Base-by-base conservation (phyloP, 2,888 invertebrate genomes). In the Platerodrilus igneus region DNA sequence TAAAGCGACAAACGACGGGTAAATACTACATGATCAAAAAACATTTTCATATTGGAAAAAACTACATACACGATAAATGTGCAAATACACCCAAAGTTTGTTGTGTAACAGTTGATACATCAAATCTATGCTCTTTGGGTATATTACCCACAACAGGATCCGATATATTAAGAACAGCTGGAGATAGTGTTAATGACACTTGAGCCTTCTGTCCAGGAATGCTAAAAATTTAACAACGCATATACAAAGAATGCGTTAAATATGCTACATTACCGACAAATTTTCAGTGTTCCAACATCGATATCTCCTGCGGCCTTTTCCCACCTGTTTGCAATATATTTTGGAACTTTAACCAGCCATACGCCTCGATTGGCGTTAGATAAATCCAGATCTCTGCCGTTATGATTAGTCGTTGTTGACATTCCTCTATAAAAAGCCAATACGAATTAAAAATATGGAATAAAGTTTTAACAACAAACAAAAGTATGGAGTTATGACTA, bases 271-370 rank as follows among this genome's bases (percentile, higher is more conserved):
- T 73, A 81, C 70, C 87, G 84, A 17, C 81, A 79, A 58, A 96
- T 95, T 62, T 84, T 86, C 35, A 96, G 72, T 69, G 92, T 92
- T 8, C 94, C 96, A 26, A 95, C 94, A 74, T 94, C 93, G 59
- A 89, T 81, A 61, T 87, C 87, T 25, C 88, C 86, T n/a, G 86
- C 80, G 5, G 90, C 83, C 64, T 88, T 90, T 62, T 91, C 88
- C 96, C 96, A 96, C 73, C 87, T 84, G 57, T 88, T 89, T 3
- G 94, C 89, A 54, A 96, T 84, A 67, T 96, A 96, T 71, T 96
- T 96, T 1, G 96, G 96, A 6, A 86, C 86, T 72, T 96, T 96
- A 0, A 96, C 96, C 4, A 96, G 76, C 96, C 96, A 96, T 7
- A 96, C 91, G 42, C 94, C 94, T 57, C 94, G 77, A 10, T 85